Base-by-base conservation (phyloP, 2,797 vertebrate species). In the Crocidura indochinensis region DNA sequence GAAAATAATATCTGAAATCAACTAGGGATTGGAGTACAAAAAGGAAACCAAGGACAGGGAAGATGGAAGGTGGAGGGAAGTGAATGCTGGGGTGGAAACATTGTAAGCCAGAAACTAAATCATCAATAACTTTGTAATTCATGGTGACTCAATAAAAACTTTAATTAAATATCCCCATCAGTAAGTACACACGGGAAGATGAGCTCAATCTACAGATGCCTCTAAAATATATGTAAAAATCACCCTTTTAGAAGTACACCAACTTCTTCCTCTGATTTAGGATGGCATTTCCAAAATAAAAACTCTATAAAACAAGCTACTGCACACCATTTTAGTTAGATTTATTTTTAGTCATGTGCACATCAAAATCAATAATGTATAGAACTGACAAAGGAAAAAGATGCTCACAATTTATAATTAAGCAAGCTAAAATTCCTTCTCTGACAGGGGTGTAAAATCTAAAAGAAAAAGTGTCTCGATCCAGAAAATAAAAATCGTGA, bases 231-330 rank as follows among this genome's bases (percentile, higher is more conserved):
- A 31, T 11, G 10, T 20, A 68, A 24, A 68, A 53, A 26, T 47
- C 10, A 75, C 47, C 49, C 10, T n/a, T 46, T 77, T 64, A 83
- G n/a, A 51, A 72, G 29, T 7, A 3, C n/a, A 64, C 10, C 67
- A 31, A 47, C 7, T 53, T 68, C 82, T 65, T 29, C 19, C 78
- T 22, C 4, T 12, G 44, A 64, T 27, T 82, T 53, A 20, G 26
- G 31, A 79, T 17, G 38, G 27, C n/a, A 79, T 88, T 83, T 72
- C 69, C 38, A 72, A 64, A 83, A 72, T 53, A 31, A 84, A 22
- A 60, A 6, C 12, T 64, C 15, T 53, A 60, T 27, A 31, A 56
- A 81, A 75, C 9, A 19, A 62, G 12, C 26, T 51, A 11, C 69
- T 8, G 19, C 8, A 49, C 11, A 26, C 8, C 27, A 22, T 7